Evolutionary conservation across 2,888 invertebrate genomes (phyloP).

Genomic region (Troides aeacus): DNA sequence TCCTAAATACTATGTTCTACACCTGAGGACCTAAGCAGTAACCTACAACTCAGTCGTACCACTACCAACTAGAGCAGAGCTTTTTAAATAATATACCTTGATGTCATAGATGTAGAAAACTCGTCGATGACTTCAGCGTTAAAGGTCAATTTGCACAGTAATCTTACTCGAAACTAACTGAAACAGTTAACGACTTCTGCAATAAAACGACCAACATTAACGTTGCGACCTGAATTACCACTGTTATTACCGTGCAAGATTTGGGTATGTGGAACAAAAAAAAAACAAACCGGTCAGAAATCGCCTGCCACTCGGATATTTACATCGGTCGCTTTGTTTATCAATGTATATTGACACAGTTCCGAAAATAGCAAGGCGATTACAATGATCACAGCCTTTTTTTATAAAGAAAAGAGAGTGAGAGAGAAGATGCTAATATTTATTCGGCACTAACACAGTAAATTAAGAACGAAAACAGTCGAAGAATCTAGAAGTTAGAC

Average conservation of each 20-base stretch:
- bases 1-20: too few species aligned
- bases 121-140: too few species aligned
- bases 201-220: conserved; percentile 25
- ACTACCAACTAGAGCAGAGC: too few species aligned
- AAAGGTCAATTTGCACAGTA: too few species aligned
- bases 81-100: too few species aligned
- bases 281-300: conserved; percentile 18
- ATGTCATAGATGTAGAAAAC: too few species aligned
- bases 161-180: conserved; percentile 2
- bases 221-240: conserved; percentile 30
- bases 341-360: conserved; percentile 29
- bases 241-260: conserved; percentile 31
- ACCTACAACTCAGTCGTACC: too few species aligned
- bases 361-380: conserved; percentile 20
- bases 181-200: conserved; percentile 23
- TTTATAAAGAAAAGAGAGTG: neutral
- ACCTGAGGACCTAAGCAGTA: too few species aligned
- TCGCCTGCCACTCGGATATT: conserved; percentile 22
- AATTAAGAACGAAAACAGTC: neutral
- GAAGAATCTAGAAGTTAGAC: too few species aligned
- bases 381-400: neutral
- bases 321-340: conserved; percentile 16
- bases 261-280: conserved; percentile 21
- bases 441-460: neutral
- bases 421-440: neutral